Evolutionary conservation across 2,888 invertebrate genomes (phyloP).

Genomic region (Acanthoscelides obtectus): DNA sequence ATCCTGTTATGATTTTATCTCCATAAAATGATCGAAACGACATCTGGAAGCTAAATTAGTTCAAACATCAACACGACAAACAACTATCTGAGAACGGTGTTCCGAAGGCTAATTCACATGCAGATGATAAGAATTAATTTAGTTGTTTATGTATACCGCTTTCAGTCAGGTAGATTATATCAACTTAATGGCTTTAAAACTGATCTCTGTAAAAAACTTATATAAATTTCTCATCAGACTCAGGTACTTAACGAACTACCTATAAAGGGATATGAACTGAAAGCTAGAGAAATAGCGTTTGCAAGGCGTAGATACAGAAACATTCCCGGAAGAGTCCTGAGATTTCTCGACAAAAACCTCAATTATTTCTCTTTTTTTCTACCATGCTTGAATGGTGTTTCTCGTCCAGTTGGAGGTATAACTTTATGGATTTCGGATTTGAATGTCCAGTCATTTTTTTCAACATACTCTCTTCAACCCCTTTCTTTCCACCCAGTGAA

Average conservation of each 20-base stretch:
- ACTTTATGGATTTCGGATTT: too few species aligned
- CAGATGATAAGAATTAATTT: neutral
- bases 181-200: neutral
- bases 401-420: too few species aligned
- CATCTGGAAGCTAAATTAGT: neutral
- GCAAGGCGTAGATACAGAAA: too few species aligned
- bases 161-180: neutral
- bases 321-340: too few species aligned
- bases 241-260: neutral
- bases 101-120: neutral
- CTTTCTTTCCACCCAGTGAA: too few species aligned
- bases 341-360: too few species aligned
- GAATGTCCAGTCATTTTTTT: too few species aligned
- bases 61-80: neutral
- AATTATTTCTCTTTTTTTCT: too few species aligned
- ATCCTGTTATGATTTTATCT: neutral
- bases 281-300: too few species aligned
- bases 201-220: neutral
- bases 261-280: too few species aligned
- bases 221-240: neutral
- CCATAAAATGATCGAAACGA: neutral
- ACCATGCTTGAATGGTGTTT: too few species aligned
- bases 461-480: too few species aligned
- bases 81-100: neutral
- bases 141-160: neutral